Evolutionary conservation across 2,797 vertebrate genomes (phyloP).

Genomic region (Rhyacichthys aspro): DNA sequence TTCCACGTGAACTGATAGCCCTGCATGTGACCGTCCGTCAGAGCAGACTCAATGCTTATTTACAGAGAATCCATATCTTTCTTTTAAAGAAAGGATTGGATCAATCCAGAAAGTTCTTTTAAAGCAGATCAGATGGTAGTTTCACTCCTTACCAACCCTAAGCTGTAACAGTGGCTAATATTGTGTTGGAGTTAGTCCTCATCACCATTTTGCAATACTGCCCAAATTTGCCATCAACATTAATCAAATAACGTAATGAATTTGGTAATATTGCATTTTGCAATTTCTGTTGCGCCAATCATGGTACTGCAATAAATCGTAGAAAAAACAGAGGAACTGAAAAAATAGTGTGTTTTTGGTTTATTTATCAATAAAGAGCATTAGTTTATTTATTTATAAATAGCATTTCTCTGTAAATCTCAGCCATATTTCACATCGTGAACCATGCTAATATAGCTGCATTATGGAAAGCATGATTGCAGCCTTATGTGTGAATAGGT

Average conservation of each 20-base stretch:
- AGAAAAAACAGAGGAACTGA: neutral
- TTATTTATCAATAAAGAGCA: neutral
- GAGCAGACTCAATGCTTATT: slow-evolving; percentile 28
- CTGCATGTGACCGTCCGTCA: slow-evolving; percentile 35
- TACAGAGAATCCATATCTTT: slow-evolving; percentile 22
- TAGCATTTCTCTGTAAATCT: neutral
- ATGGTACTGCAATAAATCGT: too few species aligned
- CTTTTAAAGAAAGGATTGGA: slow-evolving; percentile 12
- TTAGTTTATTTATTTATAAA: neutral
- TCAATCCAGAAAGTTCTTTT: slow-evolving; percentile 33
- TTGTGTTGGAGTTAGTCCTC: slow-evolving; percentile 14
- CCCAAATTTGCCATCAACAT: neutral
- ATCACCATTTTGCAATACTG: neutral
- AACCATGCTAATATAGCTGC: slow-evolving; percentile 14
- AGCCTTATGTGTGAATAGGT: slow-evolving; percentile 16
- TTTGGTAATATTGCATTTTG: neutral
- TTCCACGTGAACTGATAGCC: slow-evolving; percentile 29
- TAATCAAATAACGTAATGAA: neutral
- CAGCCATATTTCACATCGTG: neutral
- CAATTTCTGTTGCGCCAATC: too few species aligned
- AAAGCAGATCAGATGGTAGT: slow-evolving; percentile 36
- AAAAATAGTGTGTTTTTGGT: neutral
- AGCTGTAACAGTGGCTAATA: slow-evolving; percentile 14
- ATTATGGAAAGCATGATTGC: slow-evolving; percentile 15
- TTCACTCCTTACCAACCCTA: slow-evolving; percentile 35